Percentiles rank a stretch among this genome's conserved stretches.
Evolutionary conservation across 2,888 invertebrate genomes (phyloP).

Genomic region (Alsophila aescularia): DNA sequence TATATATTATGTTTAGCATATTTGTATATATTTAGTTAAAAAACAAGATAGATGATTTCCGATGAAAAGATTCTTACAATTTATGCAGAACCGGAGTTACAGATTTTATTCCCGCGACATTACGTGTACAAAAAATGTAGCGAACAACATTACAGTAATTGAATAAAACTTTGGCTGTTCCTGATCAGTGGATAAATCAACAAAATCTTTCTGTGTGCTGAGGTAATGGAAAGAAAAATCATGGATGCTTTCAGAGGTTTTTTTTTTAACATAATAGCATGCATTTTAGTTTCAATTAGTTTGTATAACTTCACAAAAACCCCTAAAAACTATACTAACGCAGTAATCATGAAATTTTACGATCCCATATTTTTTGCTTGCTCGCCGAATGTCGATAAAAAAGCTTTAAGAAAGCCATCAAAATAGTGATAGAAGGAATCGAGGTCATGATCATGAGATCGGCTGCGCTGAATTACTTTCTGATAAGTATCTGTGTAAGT

Average conservation of each 20-base stretch:
- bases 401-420: not conserved
- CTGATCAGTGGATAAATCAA: not conserved
- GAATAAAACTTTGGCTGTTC: constrained; percentile 19
- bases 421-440: not conserved
- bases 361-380: not conserved
- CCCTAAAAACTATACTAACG: not conserved
- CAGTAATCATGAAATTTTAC: constrained; percentile 6
- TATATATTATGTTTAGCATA: no score
- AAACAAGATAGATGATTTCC: no score
- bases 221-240: not conserved
- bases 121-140: not conserved
- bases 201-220: not conserved
- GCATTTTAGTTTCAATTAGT: no score
- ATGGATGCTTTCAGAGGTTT: no score
- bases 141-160: constrained; percentile 28
- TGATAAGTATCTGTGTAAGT: not conserved
- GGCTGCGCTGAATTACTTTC: no score
- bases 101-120: not conserved
- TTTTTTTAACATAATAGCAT: no score
- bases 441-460: not conserved
- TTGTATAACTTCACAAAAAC: no score
- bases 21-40: no score
- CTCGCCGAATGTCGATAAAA: not conserved
- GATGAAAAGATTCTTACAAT: no score
- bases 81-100: no score